Evolutionary conservation across 2,888 invertebrate genomes (phyloP).

Genomic region (Tetropium fuscum): DNA sequence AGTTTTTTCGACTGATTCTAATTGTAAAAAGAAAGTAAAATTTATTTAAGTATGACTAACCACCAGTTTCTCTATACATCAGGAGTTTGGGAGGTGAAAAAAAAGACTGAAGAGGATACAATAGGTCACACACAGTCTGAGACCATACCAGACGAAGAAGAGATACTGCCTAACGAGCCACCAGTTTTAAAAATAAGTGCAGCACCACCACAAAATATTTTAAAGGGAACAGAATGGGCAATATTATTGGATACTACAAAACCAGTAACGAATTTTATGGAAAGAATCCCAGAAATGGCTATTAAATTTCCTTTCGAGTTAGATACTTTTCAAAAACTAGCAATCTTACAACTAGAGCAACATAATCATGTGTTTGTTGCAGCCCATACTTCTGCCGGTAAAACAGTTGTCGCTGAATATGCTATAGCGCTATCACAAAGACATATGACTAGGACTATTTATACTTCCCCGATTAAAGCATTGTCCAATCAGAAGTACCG

Average conservation of each 20-base stretch:
- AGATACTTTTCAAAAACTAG: conserved; percentile 98
- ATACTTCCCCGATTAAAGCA: conserved; percentile 99
- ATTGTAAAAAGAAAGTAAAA: too few species aligned
- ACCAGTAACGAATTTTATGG: conserved; percentile 84
- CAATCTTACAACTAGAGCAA: conserved; percentile 93
- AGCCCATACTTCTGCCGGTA: conserved; percentile 97
- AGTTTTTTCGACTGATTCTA: too few species aligned
- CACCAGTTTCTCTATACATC: neutral
- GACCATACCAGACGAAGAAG: conserved; percentile 56
- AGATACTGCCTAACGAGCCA: conserved; percentile 63
- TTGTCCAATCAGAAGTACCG: conserved; percentile 99
- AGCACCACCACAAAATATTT: conserved; percentile 62
- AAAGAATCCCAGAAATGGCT: conserved; percentile 86
- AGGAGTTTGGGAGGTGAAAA: conserved; percentile 47
- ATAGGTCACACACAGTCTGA: conserved; percentile 36
- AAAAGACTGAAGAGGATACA: conserved; percentile 38
- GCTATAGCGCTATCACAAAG: conserved; percentile 96
- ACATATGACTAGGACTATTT: conserved; percentile 93
- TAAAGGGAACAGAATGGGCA: conserved; percentile 84
- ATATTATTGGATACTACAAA: conserved; percentile 85
- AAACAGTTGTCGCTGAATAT: conserved; percentile 99
- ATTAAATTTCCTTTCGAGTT: conserved; percentile 90
- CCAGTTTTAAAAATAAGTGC: conserved; percentile 79
- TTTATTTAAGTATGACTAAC: too few species aligned
- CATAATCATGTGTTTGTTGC: conserved; percentile 98